phyloP scores from a whole-genome alignment of 2,113 vertebrate species.

The Centropristis striata region DNA sequence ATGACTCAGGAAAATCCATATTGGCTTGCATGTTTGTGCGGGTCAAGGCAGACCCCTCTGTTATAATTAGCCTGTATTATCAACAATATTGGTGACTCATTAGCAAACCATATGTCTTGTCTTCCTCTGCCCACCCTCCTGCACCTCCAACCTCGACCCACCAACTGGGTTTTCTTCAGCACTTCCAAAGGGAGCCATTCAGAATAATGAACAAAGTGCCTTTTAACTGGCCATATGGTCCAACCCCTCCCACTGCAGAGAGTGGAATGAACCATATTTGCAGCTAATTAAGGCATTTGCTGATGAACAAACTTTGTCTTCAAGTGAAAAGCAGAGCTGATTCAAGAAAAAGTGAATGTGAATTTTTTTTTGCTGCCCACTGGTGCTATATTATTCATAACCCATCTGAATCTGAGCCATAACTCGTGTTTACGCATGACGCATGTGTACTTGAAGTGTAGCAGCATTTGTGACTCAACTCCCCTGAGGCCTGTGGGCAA shows the following conservation, averaged over 20 bases:
- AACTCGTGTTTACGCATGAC: slow-evolving; percentile 57
- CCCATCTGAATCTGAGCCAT: slow-evolving; percentile 51
- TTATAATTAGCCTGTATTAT: slow-evolving; percentile 62
- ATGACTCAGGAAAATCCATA: slow-evolving; percentile 57
- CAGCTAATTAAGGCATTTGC: slow-evolving; percentile 64
- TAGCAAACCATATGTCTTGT: slow-evolving; percentile 74
- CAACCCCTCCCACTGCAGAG: slow-evolving; percentile 59
- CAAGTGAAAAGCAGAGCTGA: slow-evolving; percentile 16
- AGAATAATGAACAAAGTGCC: slow-evolving; percentile 77
- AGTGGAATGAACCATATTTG: slow-evolving; percentile 58
- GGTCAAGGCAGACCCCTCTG: slow-evolving; percentile 37
- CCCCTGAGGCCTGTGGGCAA: slow-evolving; percentile 38
- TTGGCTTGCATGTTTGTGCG: slow-evolving; percentile 15
- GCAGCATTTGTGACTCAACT: slow-evolving; percentile 67
- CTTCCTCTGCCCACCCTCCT: slow-evolving; percentile 20
- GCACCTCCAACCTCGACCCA: slow-evolving; percentile 58
- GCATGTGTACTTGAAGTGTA: slow-evolving; percentile 64
- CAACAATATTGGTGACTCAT: slow-evolving; percentile 63
- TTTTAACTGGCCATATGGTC: slow-evolving; percentile 85
- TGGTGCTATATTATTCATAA: slow-evolving; percentile 78
- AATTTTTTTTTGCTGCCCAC: slow-evolving; percentile 23
- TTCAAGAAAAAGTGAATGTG: slow-evolving; percentile 24
- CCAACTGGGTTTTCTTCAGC: slow-evolving; percentile 60
- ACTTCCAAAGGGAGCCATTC: slow-evolving; percentile 71
- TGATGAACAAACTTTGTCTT: slow-evolving; percentile 48